These are phyloP conservation scores for Bembecia ichneumoniformis DNA, from an alignment of 2,888 invertebrate genomes.

Conservation along the genomic window DNA sequence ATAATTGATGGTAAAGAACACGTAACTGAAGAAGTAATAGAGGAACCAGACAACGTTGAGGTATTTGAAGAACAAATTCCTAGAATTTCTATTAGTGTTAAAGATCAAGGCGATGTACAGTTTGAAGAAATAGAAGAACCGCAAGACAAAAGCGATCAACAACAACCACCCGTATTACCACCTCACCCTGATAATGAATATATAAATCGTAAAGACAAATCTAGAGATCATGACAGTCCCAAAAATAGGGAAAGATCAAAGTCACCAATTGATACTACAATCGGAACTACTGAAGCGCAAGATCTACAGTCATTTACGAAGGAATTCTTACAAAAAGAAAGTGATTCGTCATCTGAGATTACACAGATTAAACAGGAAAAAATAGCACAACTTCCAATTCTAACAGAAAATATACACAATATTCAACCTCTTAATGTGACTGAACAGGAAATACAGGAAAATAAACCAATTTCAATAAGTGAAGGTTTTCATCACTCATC, in stretches of 20 bases:
- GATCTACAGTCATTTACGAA: conserved; percentile 27
- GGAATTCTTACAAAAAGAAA: conserved; percentile 40
- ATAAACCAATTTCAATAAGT: conserved; percentile 10
- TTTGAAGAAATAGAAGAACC: conserved; percentile 41
- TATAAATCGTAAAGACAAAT: conserved; percentile 4
- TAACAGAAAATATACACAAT: conserved; percentile 23
- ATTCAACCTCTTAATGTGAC: conserved; percentile 15
- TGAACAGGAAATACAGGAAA: conserved; percentile 16
- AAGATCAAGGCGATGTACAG: conserved; percentile 66
- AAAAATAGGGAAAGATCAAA: conserved; percentile 6
- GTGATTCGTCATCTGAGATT: conserved; percentile 11
- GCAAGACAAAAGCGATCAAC: conserved; percentile 25
- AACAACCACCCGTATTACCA: conserved; percentile 24
- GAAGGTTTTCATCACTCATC: conserved; percentile 31
- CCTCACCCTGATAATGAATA: conserved; percentile 9
- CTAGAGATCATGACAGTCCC: conserved; percentile 4
- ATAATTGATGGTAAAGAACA: conserved; percentile 89
- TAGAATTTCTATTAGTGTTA: conserved; percentile 77
- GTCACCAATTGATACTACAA: conserved; percentile 10
- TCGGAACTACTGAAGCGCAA: conserved; percentile 15
- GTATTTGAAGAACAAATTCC: conserved; percentile 81
- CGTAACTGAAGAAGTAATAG: conserved; percentile 85
- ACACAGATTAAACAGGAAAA: conserved; percentile 13
- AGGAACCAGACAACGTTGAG: conserved; percentile 86
- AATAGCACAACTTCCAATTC: conserved; percentile 21